Percentiles rank a stretch among this genome's conserved stretches.
These are phyloP conservation scores for Epizoanthus ramosus DNA, from an alignment of 92 coral and sea anemone genomes.

Conservation along the genomic window DNA sequence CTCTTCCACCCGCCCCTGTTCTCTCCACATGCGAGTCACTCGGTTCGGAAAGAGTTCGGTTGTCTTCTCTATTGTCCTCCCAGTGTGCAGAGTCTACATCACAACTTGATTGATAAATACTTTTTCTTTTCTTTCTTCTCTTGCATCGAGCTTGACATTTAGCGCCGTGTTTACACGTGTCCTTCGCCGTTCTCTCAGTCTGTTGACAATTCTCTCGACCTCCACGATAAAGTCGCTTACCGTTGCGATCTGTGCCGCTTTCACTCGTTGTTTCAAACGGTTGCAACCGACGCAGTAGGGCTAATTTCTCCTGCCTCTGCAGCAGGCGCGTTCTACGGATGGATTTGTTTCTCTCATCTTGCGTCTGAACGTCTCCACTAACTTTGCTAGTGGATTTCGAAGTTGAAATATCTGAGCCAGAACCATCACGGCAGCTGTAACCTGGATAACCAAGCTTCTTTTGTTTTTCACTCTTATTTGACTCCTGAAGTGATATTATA, in stretches of 20 bases:
- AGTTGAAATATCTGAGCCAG: background rate
- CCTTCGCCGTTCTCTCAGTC: constrained; percentile 39
- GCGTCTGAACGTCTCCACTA: background rate
- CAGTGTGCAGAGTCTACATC: background rate
- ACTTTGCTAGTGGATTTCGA: background rate
- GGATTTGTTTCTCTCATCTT: background rate
- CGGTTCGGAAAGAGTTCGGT: background rate
- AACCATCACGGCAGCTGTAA: background rate
- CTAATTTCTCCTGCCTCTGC: constrained; percentile 4
- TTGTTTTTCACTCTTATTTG: background rate
- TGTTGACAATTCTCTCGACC: constrained; percentile 53
- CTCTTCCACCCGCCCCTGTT: background rate
- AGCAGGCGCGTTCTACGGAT: constrained; percentile 1
- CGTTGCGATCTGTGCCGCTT: constrained; percentile 1
- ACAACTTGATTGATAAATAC: background rate
- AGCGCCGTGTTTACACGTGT: constrained; percentile 63
- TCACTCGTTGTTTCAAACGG: constrained; percentile 14
- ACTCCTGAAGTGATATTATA: no score
- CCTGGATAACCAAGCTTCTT: background rate
- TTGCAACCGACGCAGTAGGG: background rate
- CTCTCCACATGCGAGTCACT: background rate
- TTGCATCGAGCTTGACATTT: constrained; percentile 56
- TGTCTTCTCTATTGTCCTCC: background rate
- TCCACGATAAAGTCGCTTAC: constrained; percentile 22
- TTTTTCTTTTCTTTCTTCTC: constrained; percentile 19